Evolutionary conservation across 2,888 invertebrate genomes (phyloP).

Genomic region (Drosophila melanosoma): DNA sequence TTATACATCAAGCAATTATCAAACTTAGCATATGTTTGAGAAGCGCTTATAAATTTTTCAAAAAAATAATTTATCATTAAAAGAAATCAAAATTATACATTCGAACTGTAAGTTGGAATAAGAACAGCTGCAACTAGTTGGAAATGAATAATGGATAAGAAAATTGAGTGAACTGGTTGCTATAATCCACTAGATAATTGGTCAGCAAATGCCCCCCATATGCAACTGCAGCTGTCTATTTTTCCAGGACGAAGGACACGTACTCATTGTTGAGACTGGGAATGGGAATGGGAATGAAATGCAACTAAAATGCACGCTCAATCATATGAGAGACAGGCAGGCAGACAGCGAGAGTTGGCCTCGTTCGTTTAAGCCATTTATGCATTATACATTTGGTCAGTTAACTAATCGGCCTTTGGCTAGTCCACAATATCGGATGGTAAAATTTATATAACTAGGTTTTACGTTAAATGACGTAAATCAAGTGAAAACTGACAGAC

Average conservation of each 20-base stretch:
- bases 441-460: conserved; percentile 44
- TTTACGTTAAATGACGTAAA: conserved; percentile 42
- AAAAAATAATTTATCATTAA: neutral
- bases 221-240: neutral
- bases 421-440: conserved; percentile 30
- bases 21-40: neutral
- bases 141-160: neutral
- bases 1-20: neutral
- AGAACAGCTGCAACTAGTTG: conserved; percentile 7
- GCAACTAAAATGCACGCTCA: neutral
- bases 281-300: neutral
- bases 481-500: conserved; percentile 62
- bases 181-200: conserved; percentile 1
- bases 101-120: neutral
- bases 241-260: conserved; percentile 3
- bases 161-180: neutral
- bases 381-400: conserved; percentile 27
- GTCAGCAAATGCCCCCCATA: neutral
- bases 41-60: neutral
- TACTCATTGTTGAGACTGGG: no score
- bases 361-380: conserved; percentile 5
- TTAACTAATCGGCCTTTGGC: conserved; percentile 16
- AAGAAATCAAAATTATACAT: neutral
- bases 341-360: neutral
- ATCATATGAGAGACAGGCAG: neutral